Conservation (phyloP, 2,113 vertebrate genomes). For the Steatornis caripensis region DNA sequence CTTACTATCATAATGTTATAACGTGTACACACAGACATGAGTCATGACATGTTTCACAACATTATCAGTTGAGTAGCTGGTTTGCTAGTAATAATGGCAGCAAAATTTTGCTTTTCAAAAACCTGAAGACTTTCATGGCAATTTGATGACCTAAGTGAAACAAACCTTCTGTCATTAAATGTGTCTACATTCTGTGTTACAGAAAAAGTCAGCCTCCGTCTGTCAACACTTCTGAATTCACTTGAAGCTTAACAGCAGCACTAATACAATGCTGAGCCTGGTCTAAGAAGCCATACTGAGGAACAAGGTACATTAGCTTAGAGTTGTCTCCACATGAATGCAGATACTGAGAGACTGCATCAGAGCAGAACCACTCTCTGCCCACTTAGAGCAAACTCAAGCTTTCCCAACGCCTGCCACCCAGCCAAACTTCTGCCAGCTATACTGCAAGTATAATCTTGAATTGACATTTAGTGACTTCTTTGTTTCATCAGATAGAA, state of each 20-base stretch:
- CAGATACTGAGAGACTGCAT: background rate
- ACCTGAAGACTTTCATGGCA: background rate
- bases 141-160: background rate
- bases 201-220: background rate
- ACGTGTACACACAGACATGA: background rate
- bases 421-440: background rate
- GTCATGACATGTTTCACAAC: background rate
- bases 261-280: background rate
- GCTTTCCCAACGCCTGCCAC: rapidly evolving
- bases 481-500: background rate
- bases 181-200: background rate
- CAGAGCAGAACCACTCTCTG: rapidly evolving
- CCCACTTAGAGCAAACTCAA: background rate
- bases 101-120: background rate
- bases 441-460: background rate
- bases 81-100: background rate
- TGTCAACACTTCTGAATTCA: background rate
- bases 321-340: background rate
- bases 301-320: background rate
- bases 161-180: background rate
- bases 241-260: background rate
- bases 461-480: background rate
- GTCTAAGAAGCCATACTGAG: background rate
- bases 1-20: background rate
- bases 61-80: background rate